phyloP scores from a whole-genome alignment of 2,797 vertebrate genomes.

The Megalops cyprinoides region DNA sequence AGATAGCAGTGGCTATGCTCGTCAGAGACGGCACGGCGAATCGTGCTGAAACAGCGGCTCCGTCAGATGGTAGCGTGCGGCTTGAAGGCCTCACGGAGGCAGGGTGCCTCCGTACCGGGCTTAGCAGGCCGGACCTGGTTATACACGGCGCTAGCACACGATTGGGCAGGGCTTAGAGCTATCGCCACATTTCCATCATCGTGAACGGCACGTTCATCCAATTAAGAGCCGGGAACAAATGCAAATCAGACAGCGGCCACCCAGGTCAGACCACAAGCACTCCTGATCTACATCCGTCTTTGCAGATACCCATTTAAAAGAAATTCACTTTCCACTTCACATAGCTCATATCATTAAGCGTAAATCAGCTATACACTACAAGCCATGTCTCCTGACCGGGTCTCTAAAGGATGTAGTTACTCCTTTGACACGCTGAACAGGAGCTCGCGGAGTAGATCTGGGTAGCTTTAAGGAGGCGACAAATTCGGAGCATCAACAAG shows the following conservation, averaged over 20 bases:
- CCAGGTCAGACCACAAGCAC: not conserved
- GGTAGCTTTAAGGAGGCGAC: not conserved
- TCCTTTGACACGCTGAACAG: not conserved
- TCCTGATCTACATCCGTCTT: not conserved
- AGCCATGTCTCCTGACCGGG: too few relatives aligned
- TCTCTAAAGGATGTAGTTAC: too few relatives aligned
- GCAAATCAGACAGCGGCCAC: not conserved
- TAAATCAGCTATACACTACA: too few relatives aligned
- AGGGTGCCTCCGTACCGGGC: slow-evolving; percentile 24
- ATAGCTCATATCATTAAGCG: too few relatives aligned
- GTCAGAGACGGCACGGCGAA: too few relatives aligned
- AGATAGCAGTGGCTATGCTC: not conserved
- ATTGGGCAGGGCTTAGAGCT: not conserved
- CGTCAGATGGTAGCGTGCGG: slow-evolving; percentile 17
- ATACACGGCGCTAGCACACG: too few relatives aligned
- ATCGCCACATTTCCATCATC: slow-evolving; percentile 45
- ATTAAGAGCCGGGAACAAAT: slow-evolving; percentile 61
- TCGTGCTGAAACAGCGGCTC: too few relatives aligned
- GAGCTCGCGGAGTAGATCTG: not conserved
- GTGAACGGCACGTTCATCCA: slow-evolving; percentile 52
- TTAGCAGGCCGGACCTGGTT: not conserved
- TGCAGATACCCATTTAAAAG: not conserved
- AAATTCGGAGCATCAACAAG: not conserved
- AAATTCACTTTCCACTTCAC: not conserved
- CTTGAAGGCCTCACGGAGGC: slow-evolving; percentile 18